phyloP scores from a whole-genome alignment of 1,140 invertebrate species.

The Drosophila suzukii region DNA sequence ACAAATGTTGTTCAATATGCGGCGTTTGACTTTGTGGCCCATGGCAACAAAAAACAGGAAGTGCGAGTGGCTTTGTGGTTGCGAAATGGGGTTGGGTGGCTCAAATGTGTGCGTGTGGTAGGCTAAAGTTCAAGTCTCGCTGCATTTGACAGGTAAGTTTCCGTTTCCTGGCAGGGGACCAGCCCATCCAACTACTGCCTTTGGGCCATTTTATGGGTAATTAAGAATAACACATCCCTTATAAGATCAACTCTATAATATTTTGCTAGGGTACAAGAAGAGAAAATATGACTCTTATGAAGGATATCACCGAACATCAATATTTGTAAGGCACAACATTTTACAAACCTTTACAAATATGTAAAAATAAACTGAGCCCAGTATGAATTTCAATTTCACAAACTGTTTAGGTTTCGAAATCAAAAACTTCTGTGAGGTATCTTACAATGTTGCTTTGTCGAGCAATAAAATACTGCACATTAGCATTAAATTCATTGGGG shows the following conservation, averaged over 20 bases:
- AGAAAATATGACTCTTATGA: no score
- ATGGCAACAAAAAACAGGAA: slow-evolving; percentile 49
- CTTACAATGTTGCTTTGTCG: no score
- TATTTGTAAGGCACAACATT: no score
- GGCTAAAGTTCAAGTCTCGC: neutral
- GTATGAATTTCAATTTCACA: no score
- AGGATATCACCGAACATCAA: no score
- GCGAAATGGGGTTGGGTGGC: slow-evolving; percentile 2
- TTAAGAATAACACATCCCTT: neutral
- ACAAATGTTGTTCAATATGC: slow-evolving; percentile 61
- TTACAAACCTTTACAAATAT: no score
- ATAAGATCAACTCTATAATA: neutral
- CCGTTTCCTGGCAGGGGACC: neutral
- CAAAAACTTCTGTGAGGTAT: no score
- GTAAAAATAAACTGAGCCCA: no score
- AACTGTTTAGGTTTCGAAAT: no score
- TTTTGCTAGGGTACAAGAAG: no score
- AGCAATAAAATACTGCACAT: no score
- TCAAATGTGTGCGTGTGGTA: slow-evolving; percentile 1
- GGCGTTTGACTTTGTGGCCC: slow-evolving; percentile 53
- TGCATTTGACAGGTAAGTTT: slow-evolving; percentile 35
- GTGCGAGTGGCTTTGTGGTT: slow-evolving; percentile 39
- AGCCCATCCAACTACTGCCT: neutral
- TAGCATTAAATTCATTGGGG: no score
- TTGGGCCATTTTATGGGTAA: neutral